Evolutionary conservation across 2,797 vertebrate genomes (phyloP).

Genomic region (Myotis vivesi): DNA sequence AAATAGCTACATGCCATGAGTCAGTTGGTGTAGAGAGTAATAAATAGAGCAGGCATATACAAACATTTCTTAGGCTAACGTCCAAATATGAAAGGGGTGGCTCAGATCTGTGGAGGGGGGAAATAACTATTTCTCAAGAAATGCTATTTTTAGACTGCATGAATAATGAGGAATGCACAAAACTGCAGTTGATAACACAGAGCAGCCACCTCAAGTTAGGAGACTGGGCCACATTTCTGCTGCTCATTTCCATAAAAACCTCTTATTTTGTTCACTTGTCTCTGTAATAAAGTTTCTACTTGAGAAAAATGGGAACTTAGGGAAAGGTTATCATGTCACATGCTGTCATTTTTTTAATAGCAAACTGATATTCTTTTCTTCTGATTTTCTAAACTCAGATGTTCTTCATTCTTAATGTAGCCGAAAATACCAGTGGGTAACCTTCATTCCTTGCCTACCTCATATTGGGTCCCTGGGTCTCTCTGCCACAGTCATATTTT

Average conservation of each 20-base stretch:
- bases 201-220: neutral
- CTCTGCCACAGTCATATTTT: neutral
- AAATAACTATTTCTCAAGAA: slow-evolving; percentile 36
- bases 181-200: neutral
- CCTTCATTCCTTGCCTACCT: neutral
- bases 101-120: neutral
- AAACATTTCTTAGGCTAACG: slow-evolving; percentile 31
- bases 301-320: slow-evolving; percentile 16
- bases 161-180: slow-evolving; percentile 60
- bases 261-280: slow-evolving; percentile 1
- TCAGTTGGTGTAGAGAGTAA: neutral
- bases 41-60: neutral
- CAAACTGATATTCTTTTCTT: neutral
- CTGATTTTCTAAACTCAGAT: slow-evolving; percentile 31
- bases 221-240: neutral
- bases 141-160: slow-evolving; percentile 50
- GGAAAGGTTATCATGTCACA: neutral
- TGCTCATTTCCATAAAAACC: neutral
- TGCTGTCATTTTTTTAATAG: neutral
- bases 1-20: slow-evolving; percentile 1
- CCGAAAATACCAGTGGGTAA: neutral
- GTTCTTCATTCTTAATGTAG: slow-evolving; percentile 14
- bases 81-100: neutral
- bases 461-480: neutral
- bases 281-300: slow-evolving; percentile 41